These are phyloP conservation scores for Megalurothrips usitatus DNA, from an alignment of 2,888 invertebrate genomes.

Conservation along the genomic window DNA sequence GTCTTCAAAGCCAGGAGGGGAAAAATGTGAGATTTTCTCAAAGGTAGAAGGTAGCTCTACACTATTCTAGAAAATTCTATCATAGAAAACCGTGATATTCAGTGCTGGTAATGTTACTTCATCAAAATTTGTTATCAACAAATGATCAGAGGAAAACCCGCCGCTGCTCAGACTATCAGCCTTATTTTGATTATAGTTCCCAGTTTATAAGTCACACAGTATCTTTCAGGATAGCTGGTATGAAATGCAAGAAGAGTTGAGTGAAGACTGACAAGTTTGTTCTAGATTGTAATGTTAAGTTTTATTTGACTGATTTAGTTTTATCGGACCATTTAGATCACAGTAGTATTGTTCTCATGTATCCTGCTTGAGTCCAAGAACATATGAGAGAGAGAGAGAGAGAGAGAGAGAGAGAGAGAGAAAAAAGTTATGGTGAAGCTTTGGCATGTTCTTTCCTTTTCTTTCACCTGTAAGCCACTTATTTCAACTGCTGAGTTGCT, in stretches of 20 bases:
- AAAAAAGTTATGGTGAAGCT: too few relatives aligned
- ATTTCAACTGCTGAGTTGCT: too few relatives aligned
- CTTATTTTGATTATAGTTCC: background rate
- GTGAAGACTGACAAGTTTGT: conserved; percentile 17
- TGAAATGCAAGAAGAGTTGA: background rate
- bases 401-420: too few relatives aligned
- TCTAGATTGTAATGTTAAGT: conserved; percentile 7
- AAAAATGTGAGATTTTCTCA: too few relatives aligned
- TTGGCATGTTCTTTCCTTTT: too few relatives aligned
- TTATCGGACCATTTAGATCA: background rate
- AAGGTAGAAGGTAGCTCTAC: background rate
- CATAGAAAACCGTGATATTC: too few relatives aligned
- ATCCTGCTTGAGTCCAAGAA: background rate
- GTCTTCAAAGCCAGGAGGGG: too few relatives aligned
- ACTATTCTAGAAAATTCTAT: background rate
- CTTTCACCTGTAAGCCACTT: too few relatives aligned
- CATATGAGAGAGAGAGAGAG: too few relatives aligned
- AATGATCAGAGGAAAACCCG: too few relatives aligned
- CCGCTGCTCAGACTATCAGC: background rate
- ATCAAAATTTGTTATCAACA: too few relatives aligned
- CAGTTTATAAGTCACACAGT: background rate
- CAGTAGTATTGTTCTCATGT: background rate
- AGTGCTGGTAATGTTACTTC: too few relatives aligned
- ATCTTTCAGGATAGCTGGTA: background rate
- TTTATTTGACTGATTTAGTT: conserved; percentile 20